A percentile compares a stretch with the other conserved stretches of the same genome.
These are phyloP conservation scores for Sebastes glaucus DNA, from an alignment of 2,797 vertebrate genomes.

Conservation along the genomic window DNA sequence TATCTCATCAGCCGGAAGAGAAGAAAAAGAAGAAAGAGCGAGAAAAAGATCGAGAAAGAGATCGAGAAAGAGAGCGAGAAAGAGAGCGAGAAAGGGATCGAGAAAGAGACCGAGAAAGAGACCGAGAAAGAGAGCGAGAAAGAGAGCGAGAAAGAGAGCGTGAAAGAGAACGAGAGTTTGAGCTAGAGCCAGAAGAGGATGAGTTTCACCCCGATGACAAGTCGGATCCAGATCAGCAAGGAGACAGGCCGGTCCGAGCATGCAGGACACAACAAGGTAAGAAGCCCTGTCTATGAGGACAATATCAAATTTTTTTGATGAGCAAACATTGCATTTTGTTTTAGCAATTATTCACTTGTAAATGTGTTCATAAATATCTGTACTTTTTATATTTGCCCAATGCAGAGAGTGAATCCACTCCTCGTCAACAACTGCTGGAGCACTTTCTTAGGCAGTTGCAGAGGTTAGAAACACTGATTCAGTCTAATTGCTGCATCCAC, in stretches of 20 bases:
- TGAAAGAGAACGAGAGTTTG: slow-evolving; percentile 82
- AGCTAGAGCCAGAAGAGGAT: slow-evolving; percentile 89
- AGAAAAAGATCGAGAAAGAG: neutral
- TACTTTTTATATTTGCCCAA: slow-evolving; percentile 40
- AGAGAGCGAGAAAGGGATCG: neutral
- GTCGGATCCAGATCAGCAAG: slow-evolving; percentile 83
- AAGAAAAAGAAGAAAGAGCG: slow-evolving; percentile 90
- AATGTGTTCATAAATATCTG: neutral
- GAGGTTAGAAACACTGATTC: slow-evolving; percentile 79
- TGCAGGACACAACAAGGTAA: slow-evolving; percentile 94
- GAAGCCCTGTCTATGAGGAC: neutral
- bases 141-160: neutral
- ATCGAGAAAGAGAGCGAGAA: slow-evolving; percentile 73
- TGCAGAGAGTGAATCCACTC: slow-evolving; percentile 93
- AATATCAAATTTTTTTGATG: neutral
- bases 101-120: slow-evolving; percentile 73
- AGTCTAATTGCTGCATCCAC: neutral
- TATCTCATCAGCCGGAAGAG: slow-evolving; percentile 83
- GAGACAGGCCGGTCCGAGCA: slow-evolving; percentile 90
- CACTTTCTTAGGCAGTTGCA: slow-evolving; percentile 97
- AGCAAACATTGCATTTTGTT: neutral
- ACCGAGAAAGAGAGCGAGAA: slow-evolving; percentile 72
- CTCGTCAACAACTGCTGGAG: slow-evolving; percentile 94
- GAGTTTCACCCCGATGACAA: slow-evolving; percentile 81
- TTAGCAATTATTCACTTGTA: neutral